These are phyloP conservation scores for Ammodytes dubius DNA, from an alignment of 2,113 vertebrate genomes.

Conservation along the genomic window DNA sequence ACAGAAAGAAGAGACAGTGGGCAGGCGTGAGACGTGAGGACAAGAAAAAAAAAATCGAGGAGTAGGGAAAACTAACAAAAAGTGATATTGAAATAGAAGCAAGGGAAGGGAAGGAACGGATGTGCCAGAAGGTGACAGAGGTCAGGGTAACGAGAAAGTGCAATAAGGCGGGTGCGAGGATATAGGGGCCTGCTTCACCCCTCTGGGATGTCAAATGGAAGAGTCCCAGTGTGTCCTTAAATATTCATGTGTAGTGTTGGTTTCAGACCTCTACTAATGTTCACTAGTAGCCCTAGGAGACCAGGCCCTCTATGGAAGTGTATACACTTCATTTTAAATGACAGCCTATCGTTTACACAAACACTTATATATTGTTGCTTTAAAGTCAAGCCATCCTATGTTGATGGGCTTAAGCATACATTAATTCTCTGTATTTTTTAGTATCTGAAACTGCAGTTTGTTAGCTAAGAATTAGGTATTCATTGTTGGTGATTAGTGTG, in stretches of 20 bases:
- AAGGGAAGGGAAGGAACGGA: not conserved
- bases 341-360: constrained; percentile 72
- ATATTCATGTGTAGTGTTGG: constrained; percentile 82
- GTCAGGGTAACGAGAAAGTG: constrained; percentile 54
- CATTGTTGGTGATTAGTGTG: not conserved
- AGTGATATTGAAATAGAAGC: not conserved
- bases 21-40: constrained; percentile 4
- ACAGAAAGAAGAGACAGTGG: constrained; percentile 43
- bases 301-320: constrained; percentile 60
- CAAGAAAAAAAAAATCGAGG: constrained; percentile 28
- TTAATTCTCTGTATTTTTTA: constrained; percentile 1
- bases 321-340: constrained; percentile 81
- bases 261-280: constrained; percentile 72
- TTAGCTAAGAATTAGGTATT: not conserved
- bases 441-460: not conserved
- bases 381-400: constrained; percentile 39
- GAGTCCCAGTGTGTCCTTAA: constrained; percentile 81
- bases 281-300: constrained; percentile 78
- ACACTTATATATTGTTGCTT: constrained; percentile 58
- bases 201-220: constrained; percentile 75
- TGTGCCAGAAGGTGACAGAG: constrained; percentile 41
- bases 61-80: constrained; percentile 24
- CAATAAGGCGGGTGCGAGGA: constrained; percentile 15
- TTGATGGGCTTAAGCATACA: constrained; percentile 29
- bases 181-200: constrained; percentile 45